Evolutionary conservation across 2,797 vertebrate species (phyloP).

Genomic region (Ficedula albicollis): DNA sequence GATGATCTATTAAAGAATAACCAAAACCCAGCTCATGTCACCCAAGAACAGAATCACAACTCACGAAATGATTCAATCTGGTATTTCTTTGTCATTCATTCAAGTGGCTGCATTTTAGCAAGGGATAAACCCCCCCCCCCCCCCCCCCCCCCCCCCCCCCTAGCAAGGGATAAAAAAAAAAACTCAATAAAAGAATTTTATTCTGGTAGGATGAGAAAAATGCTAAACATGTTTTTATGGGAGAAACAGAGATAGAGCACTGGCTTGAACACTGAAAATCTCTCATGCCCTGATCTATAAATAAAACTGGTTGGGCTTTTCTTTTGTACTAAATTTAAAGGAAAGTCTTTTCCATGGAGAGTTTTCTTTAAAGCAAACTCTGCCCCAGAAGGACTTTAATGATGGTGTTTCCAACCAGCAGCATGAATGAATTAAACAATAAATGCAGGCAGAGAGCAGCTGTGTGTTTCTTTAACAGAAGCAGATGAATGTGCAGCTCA

Average conservation of each 20-base stretch:
- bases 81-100: background rate
- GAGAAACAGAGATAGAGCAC: constrained; percentile 32
- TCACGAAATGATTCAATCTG: background rate
- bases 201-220: constrained; percentile 47
- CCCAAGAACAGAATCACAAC: background rate
- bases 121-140: too few species aligned
- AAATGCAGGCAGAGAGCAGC: constrained; percentile 11
- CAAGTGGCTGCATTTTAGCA: background rate
- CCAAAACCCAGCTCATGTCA: background rate
- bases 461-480: constrained; percentile 9
- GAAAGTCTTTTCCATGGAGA: constrained; percentile 43
- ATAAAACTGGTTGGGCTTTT: constrained; percentile 48
- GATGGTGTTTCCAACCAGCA: constrained; percentile 53
- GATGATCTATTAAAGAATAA: background rate
- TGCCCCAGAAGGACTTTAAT: constrained; percentile 52
- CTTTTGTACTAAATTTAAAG: constrained; percentile 58
- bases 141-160: too few species aligned
- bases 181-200: background rate
- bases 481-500: background rate
- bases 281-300: constrained; percentile 67
- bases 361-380: constrained; percentile 39
- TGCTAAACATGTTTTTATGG: constrained; percentile 35
- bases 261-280: background rate
- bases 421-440: constrained; percentile 64
- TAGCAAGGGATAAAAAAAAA: background rate